Evolutionary conservation across 2,888 invertebrate genomes (phyloP), one percentile per base, ranked within the genome.

Genomic region (Chalcis sispes): DNA sequence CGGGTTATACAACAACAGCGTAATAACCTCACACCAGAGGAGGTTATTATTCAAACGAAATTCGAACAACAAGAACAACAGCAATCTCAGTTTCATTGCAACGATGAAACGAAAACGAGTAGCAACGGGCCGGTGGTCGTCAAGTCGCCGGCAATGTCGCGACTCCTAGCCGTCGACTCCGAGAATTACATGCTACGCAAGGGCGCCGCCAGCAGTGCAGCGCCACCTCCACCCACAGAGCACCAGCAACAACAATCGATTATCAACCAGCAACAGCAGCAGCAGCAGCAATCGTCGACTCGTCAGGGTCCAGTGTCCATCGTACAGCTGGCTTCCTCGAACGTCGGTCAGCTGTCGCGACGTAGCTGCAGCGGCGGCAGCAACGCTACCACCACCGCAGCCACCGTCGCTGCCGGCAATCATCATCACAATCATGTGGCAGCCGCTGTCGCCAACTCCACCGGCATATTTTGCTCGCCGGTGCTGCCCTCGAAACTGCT

Each of bases 161-260:
- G 86, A 77, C 83, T 85, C 77, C 77, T 85, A 80, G 85, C 83
- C 75, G 89, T 77, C 77, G 89, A 87, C 81, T 84, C 85, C 81
- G 88, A 88, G 79, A 88, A 88, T 83, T 88, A 88, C 80, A 88
- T 88, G 88, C 85, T 88, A 3, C 85, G 88, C 10, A 85, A 86
- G 78, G 85, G 85, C 25, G 56, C 27, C 59, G 56, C 27, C 59
- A 72, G 84, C 76, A 79, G 82, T 32, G 59, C 29, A 3, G 13
- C 54, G 18, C 42, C 46, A 36, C 77, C 32, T 64, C 71, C 23
- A 48, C 64, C n/a, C 23, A 61, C 36, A 56, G 61, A 58, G 18
- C 46, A 48, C 50, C 61, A 36, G 0, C 67, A 50, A 42, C 48
- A 46, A n/a, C 48, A 20, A 20, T n/a, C n/a, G n/a, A n/a, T n/a